Evolutionary conservation across 2,888 invertebrate species (phyloP), one percentile per base, ranked within the genome.

Genomic region (Pyrrhia umbra): DNA sequence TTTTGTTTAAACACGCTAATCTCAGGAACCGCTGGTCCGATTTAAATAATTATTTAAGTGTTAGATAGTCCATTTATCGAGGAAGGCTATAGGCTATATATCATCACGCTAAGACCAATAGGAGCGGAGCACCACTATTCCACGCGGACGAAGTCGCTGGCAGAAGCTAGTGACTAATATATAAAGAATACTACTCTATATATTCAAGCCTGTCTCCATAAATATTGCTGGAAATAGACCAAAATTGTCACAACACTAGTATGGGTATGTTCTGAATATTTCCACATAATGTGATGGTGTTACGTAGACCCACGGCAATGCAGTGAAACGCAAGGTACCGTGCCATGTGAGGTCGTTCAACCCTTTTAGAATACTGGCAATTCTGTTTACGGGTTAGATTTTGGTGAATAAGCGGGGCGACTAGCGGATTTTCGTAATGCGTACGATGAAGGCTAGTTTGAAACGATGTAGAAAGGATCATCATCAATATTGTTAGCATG

Each of bases 271-370:
- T 37, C 16, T 68, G 39, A 76, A 72, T 68, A 56, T 60, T 68
- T 72, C 20, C 54, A 40, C 30, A 56, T 61, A 50, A 58, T 50
- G 20, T 61, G 23, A 57, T 73, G 75, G 75, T 79, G 23, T 52
- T 47, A 40, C 54, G 45, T 61, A 58, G 64, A 45, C 60, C 43
- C 89, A 90, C 92, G 87, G 88, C 93, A 94, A 89, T 94, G 94
- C 94, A 94, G 94, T 86, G 81, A 85, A 93, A 92, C 90, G 92
- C 90, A 89, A 88, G 77, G 82, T 91, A 88, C 85, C 89, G 88
- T 90, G 91, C 77, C 75, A 77, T 68, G 67, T 30, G 47, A 62
- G 92, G 89, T 89, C 89, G 73, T 88, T 92, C 86, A 94, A 91
- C 94, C 86, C 89, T 87, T 90, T 88, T 85, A 86, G 85, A 87